A percentile compares a stretch with the other conserved stretches of the same genome.
Evolutionary conservation across 37 sponge, comb jelly and placozoan genomes (phyloP).

Genomic region (Mnemiopsis leidyi): DNA sequence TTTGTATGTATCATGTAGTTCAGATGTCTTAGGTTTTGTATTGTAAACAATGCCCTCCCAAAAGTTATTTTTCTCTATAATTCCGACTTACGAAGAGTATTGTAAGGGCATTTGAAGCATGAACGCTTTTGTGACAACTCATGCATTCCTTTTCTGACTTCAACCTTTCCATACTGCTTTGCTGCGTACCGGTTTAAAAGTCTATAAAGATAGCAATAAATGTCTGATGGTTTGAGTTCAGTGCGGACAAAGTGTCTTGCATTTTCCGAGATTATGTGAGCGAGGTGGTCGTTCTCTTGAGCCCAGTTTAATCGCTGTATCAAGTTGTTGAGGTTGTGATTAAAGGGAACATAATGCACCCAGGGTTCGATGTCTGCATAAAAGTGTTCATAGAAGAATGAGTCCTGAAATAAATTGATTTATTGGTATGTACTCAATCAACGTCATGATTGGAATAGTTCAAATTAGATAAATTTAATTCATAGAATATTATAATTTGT

Average conservation of each 20-base stretch:
- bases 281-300: slow-evolving; percentile 74
- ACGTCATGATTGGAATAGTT: too few relatives aligned
- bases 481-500: too few relatives aligned
- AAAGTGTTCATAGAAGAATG: slow-evolving; percentile 95
- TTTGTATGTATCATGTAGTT: too few relatives aligned
- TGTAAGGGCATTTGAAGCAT: slow-evolving; percentile 37
- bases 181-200: slow-evolving; percentile 69
- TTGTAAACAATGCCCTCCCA: not conserved
- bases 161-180: not conserved
- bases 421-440: too few relatives aligned
- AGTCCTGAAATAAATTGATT: slow-evolving; percentile 72
- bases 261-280: slow-evolving; percentile 76
- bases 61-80: not conserved
- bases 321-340: slow-evolving; percentile 82
- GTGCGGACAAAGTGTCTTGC: slow-evolving; percentile 74
- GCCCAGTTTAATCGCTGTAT: slow-evolving; percentile 88
- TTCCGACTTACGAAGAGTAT: not conserved
- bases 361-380: slow-evolving; percentile 85
- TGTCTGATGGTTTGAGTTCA: slow-evolving; percentile 78
- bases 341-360: slow-evolving; percentile 92
- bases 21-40: too few relatives aligned
- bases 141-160: slow-evolving; percentile 54
- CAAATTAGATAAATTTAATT: too few relatives aligned
- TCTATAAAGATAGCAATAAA: slow-evolving; percentile 81
- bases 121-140: slow-evolving; percentile 11